Evolutionary conservation across 2,888 invertebrate genomes (phyloP), one percentile per base, ranked within the genome.

Genomic region (Trachelus iudaicus): DNA sequence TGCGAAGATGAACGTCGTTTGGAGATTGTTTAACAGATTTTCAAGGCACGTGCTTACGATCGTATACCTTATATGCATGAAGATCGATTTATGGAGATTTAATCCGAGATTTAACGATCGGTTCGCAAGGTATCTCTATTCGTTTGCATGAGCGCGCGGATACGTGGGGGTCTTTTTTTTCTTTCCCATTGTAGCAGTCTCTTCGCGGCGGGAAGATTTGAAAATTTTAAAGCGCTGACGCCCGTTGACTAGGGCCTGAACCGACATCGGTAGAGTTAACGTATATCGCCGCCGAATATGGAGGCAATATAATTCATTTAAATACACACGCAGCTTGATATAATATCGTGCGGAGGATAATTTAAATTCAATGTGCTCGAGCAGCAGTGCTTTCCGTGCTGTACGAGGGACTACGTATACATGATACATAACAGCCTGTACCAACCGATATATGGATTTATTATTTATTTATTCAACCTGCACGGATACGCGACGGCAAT

Each of bases 331-430:
- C 35, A 34, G 34, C 69, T 74, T 73, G 83, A 81, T 81, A 80
- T 81, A 76, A 79, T 77, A 77, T 76, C 37, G 77, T 69, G 76
- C 79, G 81, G 79, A 76, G 81, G 81, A 84, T 85, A 84, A 86
- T 85, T 85, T 85, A 84, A 85, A 85, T 85, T 85, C 85, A 85
- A 86, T 85, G 85, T 82, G 80, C 79, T 76, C 76, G 73, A 35
- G 73, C 71, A 68, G 73, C 77, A 31, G 74, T n/a, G 68, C 23
- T 69, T 56, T 69, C 71, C 69, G 71, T 69, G 68, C 69, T 56
- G 73, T 71, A 31, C 71, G 34, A 76, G 35, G 40, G 77, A 34
- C 68, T 69, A 40, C 35, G 74, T 35, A 79, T 69, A 37, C 79
- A 77, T 73, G 78, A 71, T 81, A 80, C 77, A 77, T 79, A 77